Evolutionary conservation across 2,113 vertebrate species (phyloP).

Genomic region (Saccopteryx bilineata): DNA sequence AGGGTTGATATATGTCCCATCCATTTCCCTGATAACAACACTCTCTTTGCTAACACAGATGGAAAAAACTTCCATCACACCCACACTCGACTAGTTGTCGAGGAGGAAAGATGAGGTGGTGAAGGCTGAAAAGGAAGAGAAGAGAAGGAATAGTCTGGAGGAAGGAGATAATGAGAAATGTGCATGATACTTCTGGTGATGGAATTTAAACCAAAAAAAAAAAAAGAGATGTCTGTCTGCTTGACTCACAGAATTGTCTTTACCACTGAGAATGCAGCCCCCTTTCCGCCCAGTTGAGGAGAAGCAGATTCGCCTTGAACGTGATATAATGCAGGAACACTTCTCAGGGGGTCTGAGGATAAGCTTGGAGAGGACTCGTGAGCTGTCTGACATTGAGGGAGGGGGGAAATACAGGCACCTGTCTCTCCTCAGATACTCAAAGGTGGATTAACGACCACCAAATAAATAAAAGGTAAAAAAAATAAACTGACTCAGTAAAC

Average conservation of each 20-base stretch:
- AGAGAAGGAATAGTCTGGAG: neutral
- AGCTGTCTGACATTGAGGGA: neutral
- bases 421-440: neutral
- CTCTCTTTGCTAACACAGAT: constrained; percentile 70
- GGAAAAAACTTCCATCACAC: constrained; percentile 72
- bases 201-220: constrained; percentile 19
- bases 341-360: neutral
- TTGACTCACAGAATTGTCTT: constrained; percentile 14
- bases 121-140: neutral
- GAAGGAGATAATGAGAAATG: constrained; percentile 56
- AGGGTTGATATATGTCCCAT: constrained; percentile 73
- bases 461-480: neutral
- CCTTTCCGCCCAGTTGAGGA: neutral
- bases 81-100: constrained; percentile 53
- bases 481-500: neutral
- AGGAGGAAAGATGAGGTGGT: constrained; percentile 7
- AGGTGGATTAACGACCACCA: neutral
- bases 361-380: neutral
- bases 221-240: neutral
- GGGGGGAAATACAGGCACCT: neutral
- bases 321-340: neutral
- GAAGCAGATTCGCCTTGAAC: neutral
- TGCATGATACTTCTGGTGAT: constrained; percentile 2
- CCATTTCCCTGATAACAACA: constrained; percentile 69
- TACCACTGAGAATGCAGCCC: neutral